phyloP scores from a whole-genome alignment of 2,113 vertebrate species.

The Sarotherodon lohbergeri region DNA sequence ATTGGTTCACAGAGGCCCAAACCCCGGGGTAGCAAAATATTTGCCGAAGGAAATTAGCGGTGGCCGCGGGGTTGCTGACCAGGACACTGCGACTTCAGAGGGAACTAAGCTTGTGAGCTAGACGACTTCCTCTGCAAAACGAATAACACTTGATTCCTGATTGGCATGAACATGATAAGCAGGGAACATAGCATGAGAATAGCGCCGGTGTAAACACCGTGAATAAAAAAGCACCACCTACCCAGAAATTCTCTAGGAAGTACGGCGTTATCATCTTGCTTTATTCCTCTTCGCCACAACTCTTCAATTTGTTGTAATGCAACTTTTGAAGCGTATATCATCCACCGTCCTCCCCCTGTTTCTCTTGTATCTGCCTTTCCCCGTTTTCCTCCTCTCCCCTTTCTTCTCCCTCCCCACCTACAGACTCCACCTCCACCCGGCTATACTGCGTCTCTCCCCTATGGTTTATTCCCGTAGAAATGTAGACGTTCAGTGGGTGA shows the following conservation, averaged over 20 bases:
- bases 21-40: conserved; percentile 61
- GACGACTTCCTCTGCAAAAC: background rate
- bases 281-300: conserved; percentile 41
- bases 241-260: conserved; percentile 93
- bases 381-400: conserved; percentile 63
- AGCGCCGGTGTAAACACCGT: conserved; percentile 42
- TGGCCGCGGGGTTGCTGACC: conserved; percentile 1
- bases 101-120: background rate
- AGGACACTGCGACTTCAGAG: background rate
- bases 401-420: conserved; percentile 68
- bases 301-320: conserved; percentile 8
- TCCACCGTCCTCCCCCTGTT: conserved; percentile 63
- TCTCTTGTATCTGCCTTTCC: conserved; percentile 63
- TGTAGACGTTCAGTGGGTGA: background rate
- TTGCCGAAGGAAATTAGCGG: conserved; percentile 38
- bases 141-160: background rate
- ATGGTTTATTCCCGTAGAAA: background rate
- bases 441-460: conserved; percentile 5
- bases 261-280: conserved; percentile 86
- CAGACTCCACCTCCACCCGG: conserved; percentile 73
- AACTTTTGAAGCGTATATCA: conserved; percentile 52
- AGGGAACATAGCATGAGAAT: conserved; percentile 4
- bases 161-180: conserved; percentile 34
- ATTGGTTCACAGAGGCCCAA: conserved; percentile 69
- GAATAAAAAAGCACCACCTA: conserved; percentile 63